phyloP scores from a whole-genome alignment of 2,113 vertebrate genomes.

The Prochilodus magdalenae region DNA sequence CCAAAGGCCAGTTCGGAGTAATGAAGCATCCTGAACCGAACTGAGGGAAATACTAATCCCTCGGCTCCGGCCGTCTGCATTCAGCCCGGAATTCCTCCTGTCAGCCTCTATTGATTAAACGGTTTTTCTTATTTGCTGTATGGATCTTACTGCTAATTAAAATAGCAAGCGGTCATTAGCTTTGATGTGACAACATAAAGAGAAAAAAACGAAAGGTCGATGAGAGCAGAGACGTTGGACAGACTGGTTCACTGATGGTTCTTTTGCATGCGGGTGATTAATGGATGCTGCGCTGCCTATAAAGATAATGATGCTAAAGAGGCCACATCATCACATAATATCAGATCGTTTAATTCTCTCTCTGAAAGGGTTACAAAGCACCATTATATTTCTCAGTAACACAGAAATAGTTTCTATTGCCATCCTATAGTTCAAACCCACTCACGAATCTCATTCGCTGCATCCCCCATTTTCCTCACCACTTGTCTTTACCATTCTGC shows the following conservation, averaged over 20 bases:
- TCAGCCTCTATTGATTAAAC: conserved; percentile 75
- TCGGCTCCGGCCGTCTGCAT: conserved; percentile 68
- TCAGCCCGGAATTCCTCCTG: conserved; percentile 75
- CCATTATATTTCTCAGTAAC: no score
- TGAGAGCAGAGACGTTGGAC: conserved; percentile 46
- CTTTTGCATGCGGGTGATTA: conserved; percentile 8
- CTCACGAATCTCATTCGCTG: no score
- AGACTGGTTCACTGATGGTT: conserved; percentile 25
- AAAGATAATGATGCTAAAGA: not conserved
- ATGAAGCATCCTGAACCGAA: conserved; percentile 32
- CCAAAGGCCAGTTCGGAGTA: conserved; percentile 27
- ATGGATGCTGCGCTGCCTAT: not conserved
- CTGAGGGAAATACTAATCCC: conserved; percentile 1
- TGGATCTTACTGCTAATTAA: conserved; percentile 81
- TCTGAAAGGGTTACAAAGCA: no score
- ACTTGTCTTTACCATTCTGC: no score
- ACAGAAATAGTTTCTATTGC: no score
- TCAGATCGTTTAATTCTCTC: not conserved
- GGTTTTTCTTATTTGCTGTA: conserved; percentile 79
- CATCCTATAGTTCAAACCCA: no score
- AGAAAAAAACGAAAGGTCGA: conserved; percentile 76
- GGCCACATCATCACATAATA: not conserved
- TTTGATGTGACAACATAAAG: conserved; percentile 65
- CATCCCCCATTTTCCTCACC: no score
- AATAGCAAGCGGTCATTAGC: conserved; percentile 74